Conservation (phyloP, 2,113 vertebrate species). For the Tursiops truncatus region DNA sequence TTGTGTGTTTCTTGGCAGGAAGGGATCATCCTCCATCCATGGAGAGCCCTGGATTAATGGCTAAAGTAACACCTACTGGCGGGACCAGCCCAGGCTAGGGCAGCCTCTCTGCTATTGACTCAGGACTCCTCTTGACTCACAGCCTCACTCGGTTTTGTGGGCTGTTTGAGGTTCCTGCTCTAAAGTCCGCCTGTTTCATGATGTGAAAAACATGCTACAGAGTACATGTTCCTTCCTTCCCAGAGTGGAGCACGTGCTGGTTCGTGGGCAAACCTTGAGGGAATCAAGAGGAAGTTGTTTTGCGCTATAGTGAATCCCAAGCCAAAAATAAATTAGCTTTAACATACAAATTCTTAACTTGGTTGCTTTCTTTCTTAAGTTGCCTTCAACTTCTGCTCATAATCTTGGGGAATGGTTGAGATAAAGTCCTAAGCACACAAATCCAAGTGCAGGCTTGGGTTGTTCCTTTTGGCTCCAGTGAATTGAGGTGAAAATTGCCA, state of each 20-base stretch:
- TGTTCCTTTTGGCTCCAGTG: background rate
- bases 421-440: background rate
- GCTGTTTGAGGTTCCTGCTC: background rate
- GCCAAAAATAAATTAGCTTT: background rate
- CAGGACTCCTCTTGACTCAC: conserved; percentile 36
- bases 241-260: background rate
- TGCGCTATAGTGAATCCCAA: background rate
- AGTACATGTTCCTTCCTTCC: background rate
- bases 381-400: background rate
- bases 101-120: conserved; percentile 73
- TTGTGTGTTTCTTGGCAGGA: conserved; percentile 85
- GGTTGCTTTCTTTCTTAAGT: background rate
- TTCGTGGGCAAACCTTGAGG: background rate
- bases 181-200: background rate
- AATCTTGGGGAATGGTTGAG: background rate
- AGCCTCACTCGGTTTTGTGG: background rate
- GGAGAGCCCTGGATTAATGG: conserved; percentile 79
- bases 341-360: background rate
- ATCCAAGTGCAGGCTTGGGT: background rate
- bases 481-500: background rate
- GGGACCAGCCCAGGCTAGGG: conserved; percentile 67
- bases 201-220: background rate
- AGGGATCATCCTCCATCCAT: conserved; percentile 48
- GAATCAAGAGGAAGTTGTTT: background rate
- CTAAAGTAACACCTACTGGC: conserved; percentile 83